Percentiles rank a stretch among this genome's conserved stretches.
These are phyloP conservation scores for Gari tellinella DNA, from an alignment of 2,888 invertebrate species.

Conservation along the genomic window DNA sequence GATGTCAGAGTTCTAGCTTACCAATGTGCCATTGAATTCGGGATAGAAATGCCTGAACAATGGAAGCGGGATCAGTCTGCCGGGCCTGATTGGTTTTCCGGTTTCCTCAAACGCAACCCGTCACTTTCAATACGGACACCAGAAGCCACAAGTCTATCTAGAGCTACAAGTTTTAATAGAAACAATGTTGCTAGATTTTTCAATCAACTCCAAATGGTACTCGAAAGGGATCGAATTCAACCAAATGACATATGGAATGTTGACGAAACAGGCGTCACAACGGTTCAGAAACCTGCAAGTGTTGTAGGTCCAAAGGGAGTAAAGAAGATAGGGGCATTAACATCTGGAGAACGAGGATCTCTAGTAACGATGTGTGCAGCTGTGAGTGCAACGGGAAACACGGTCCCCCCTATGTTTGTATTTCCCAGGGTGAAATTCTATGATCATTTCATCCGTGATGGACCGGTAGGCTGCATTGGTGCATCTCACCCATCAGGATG, in stretches of 20 bases:
- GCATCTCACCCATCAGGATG: constrained; percentile 63
- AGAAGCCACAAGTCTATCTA: constrained; percentile 29
- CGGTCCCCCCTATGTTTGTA: constrained; percentile 49
- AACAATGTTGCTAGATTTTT: constrained; percentile 20
- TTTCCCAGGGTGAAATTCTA: constrained; percentile 49
- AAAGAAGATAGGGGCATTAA: constrained; percentile 52
- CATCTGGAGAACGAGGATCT: constrained; percentile 38
- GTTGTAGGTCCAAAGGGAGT: constrained; percentile 19
- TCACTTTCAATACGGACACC: constrained; percentile 46
- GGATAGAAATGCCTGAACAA: constrained; percentile 22
- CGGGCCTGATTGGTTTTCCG: constrained; percentile 36
- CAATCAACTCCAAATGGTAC: constrained; percentile 17
- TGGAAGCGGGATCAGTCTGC: constrained; percentile 23
- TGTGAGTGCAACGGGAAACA: constrained; percentile 39
- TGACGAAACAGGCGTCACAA: constrained; percentile 32
- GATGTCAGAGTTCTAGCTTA: constrained; percentile 30
- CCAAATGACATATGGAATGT: constrained; percentile 34
- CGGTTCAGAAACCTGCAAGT: constrained; percentile 16
- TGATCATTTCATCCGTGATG: constrained; percentile 36
- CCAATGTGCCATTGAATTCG: constrained; percentile 30
- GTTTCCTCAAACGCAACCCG: constrained; percentile 31
- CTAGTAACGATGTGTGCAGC: constrained; percentile 38
- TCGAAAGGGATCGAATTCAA: constrained; percentile 15
- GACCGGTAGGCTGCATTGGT: constrained; percentile 28
- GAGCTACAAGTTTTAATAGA: constrained; percentile 32